Evolutionary conservation across 2,888 invertebrate genomes (phyloP).

Genomic region (Himalopsyche anomala): DNA sequence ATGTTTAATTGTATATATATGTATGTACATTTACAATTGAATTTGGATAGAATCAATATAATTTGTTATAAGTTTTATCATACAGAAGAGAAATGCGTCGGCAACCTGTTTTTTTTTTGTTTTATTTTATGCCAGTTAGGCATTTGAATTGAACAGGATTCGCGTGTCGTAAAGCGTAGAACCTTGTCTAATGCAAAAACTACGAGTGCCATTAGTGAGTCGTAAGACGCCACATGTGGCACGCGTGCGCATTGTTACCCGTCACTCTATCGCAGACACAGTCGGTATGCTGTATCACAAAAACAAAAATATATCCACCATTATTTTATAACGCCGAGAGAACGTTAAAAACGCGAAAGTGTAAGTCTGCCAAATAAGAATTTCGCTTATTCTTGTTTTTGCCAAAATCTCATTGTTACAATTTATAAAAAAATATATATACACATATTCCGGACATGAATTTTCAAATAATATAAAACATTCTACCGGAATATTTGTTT

Average conservation of each 20-base stretch:
- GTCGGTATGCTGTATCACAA: neutral
- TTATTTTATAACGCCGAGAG: constrained; percentile 15
- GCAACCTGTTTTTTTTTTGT: neutral
- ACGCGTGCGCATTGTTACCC: constrained; percentile 16
- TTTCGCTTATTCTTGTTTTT: neutral
- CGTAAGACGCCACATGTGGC: constrained; percentile 22
- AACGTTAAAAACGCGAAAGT: neutral
- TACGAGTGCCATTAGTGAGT: constrained; percentile 16
- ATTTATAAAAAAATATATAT: neutral
- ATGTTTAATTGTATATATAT: no score
- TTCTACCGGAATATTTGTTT: no score
- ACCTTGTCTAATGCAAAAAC: constrained; percentile 25
- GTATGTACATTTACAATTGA: no score
- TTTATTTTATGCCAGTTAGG: neutral
- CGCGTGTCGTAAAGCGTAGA: constrained; percentile 17
- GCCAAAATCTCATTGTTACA: constrained; percentile 23
- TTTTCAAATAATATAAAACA: no score
- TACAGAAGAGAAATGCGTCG: neutral
- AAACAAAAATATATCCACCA: constrained; percentile 11
- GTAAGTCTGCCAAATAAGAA: constrained; percentile 1
- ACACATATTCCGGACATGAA: no score
- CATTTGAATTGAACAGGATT: constrained; percentile 15
- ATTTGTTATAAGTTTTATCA: no score
- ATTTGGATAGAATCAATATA: no score
- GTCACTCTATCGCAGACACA: constrained; percentile 22